Base-by-base conservation (phyloP, 2,797 vertebrate species). In the Melanotaenia pygmaea region DNA sequence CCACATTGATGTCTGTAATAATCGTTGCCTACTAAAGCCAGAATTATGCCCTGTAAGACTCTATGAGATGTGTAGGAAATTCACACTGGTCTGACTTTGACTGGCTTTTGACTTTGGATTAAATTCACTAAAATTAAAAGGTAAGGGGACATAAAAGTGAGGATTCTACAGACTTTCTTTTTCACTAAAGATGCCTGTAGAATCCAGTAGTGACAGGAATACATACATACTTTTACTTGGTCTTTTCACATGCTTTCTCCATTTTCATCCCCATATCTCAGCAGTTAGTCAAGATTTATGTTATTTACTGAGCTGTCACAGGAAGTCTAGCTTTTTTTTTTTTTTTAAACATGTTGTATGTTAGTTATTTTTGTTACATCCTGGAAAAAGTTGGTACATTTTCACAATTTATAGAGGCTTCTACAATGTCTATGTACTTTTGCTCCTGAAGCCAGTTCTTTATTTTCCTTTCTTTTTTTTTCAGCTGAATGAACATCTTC, bases 221-320 rank as follows among this genome's bases (percentile, higher is more conserved):
- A 18, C 38, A 47, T n/a, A n/a, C 20, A 20, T 47, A 22, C 43
- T 47, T 47, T 47, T 6, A 6, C 18, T 8, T 14, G 9, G n/a
- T 16, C 2, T 4, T 16, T 62, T 45, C 16, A 9, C 3, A 1
- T 32, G 24, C 54, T 38, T 38, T 5, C 16, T 40, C 12, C 45
- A 24, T 59, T 72, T 72, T 43, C 28, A 72, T 7, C 4, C 66
- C n/a, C 8, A 47, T 3, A 5, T 45, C 35, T 58, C 4, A 40
- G 35, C 2, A 64, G 14, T 64, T 35, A 38, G 2, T 65, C 9
- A 50, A 26, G 63, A 30, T 60, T 20, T 57, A 45, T 56, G 24
- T 32, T 26, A 32, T 68, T 56, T 16, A 14, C 16, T 43, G 32
- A 32, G 30, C 26, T 37, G 37, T 64, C 38, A 67, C 24, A 24